Percentiles rank a stretch among this genome's conserved stretches.
Conservation (phyloP, 1,140 invertebrate species). For the Branchinecta lynchi region DNA sequence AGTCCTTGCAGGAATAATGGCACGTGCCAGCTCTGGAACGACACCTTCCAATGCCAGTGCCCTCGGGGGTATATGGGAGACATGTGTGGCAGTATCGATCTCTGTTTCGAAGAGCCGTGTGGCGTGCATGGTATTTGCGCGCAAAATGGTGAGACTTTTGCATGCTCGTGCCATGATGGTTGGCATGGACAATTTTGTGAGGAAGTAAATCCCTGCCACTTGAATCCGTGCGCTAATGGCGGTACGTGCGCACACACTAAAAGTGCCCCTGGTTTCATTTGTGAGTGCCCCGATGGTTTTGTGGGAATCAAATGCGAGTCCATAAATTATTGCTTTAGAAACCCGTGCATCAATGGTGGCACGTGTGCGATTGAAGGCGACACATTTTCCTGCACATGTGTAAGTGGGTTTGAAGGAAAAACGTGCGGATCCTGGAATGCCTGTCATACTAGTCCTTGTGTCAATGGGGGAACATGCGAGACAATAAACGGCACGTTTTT, state of each 20-base stretch:
- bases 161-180: background rate
- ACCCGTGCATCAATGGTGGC: slow-evolving; percentile 41
- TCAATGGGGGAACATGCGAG: slow-evolving; percentile 47
- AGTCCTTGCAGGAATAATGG: background rate
- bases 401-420: slow-evolving; percentile 27
- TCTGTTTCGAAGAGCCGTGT: background rate
- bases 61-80: background rate
- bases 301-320: slow-evolving; percentile 36
- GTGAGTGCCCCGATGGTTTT: slow-evolving; percentile 32
- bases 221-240: slow-evolving; percentile 33
- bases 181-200: background rate
- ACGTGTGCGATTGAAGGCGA: slow-evolving; percentile 35
- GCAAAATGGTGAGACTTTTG: background rate
- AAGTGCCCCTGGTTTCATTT: slow-evolving; percentile 30
- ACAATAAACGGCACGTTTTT: slow-evolving; percentile 45
- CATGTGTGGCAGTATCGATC: background rate
- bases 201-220: slow-evolving; percentile 23
- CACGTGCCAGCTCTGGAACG: background rate
- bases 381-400: slow-evolving; percentile 28
- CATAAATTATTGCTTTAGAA: slow-evolving; percentile 34
- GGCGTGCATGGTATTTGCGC: background rate
- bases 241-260: slow-evolving; percentile 33
- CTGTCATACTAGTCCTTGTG: slow-evolving; percentile 34
- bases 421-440: slow-evolving; percentile 21
- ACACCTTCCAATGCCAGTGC: background rate